Base-by-base conservation (phyloP, 2,113 vertebrate genomes). In the Hippocampus abdominalis region DNA sequence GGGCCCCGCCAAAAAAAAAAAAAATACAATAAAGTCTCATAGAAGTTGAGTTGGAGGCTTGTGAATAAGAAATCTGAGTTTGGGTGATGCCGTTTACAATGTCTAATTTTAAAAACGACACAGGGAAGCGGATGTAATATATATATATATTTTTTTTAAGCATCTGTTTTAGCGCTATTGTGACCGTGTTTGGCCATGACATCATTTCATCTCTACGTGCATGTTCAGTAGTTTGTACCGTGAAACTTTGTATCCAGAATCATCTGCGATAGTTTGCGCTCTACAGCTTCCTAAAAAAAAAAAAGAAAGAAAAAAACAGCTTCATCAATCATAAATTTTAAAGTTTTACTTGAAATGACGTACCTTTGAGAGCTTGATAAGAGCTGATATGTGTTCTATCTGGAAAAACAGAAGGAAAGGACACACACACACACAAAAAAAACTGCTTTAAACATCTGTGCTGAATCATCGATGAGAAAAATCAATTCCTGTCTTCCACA, bases 221-320 rank as follows among this genome's bases (percentile, higher is more conserved):
- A 32, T 8, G 16, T 36, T 60, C 57, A 27, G 2, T 10, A 44
- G 10, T 12, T 44, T 13, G 42, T 12, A 98, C 97, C 97, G 20
- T 99, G 95, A 91, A 98, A 99, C 84, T 99, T 99, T 92, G 95
- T 95, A 90, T 99, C 97, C 93, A 99, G 89, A 89, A 99, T 98
- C 97, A 99, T 99, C 90, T 99, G 97, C 86, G 97, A 99, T 86
- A 99, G 91, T 89, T 99, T 99, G 86, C 96, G 95, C 93, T 99
- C 97, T 81, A 99, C 96, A 36, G 98, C 95, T 2, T 92, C 95
- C 97, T 99, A 10, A 3, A 6, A 18, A 23, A 65, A 63, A 2
- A 75, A 3, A 20, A 27, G 62, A 60, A 2, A 53, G n/a, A 36
- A 20, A 42, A 73, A 44, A 70, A 25, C 9, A 25, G 25, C 4